These are phyloP conservation scores for Amphipyra berbera DNA, from an alignment of 2,888 invertebrate species.

Conservation along the genomic window DNA sequence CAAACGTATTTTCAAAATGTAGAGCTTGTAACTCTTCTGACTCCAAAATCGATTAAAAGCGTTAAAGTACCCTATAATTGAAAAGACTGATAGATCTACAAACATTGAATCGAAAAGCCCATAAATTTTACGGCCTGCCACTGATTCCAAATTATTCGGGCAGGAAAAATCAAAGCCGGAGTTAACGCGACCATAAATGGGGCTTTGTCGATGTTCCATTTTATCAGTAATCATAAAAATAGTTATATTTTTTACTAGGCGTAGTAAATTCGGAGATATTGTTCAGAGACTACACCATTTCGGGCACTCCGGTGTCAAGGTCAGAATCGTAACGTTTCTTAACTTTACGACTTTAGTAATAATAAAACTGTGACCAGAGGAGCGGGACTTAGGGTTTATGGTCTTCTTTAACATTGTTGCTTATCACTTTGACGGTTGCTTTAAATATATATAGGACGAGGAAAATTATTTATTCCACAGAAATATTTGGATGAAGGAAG, in stretches of 20 bases:
- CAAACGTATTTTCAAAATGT: too few relatives aligned
- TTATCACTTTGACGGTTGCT: constrained; percentile 45
- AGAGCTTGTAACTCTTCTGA: too few relatives aligned
- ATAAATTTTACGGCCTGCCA: constrained; percentile 29
- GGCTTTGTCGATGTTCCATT: constrained; percentile 51
- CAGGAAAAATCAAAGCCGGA: constrained; percentile 46
- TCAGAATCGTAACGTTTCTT: constrained; percentile 61
- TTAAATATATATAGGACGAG: constrained; percentile 36
- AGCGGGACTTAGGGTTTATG: constrained; percentile 64
- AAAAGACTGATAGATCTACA: constrained; percentile 22
- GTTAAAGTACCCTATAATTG: constrained; percentile 1
- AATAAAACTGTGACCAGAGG: constrained; percentile 66
- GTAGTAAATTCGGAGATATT: constrained; percentile 60
- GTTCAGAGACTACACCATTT: constrained; percentile 50
- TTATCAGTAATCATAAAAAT: constrained; percentile 62
- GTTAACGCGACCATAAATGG: constrained; percentile 54
- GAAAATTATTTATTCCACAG: constrained; percentile 44
- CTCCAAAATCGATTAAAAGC: background rate
- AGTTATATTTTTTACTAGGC: constrained; percentile 58
- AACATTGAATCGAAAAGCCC: constrained; percentile 35
- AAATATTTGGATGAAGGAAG: constrained; percentile 39
- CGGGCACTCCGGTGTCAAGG: constrained; percentile 54
- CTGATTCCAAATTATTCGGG: constrained; percentile 34
- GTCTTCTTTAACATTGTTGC: constrained; percentile 50
- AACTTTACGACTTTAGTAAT: constrained; percentile 66